Evolutionary conservation across 2,888 invertebrate genomes (phyloP).

Genomic region (Drosophila borborema): DNA sequence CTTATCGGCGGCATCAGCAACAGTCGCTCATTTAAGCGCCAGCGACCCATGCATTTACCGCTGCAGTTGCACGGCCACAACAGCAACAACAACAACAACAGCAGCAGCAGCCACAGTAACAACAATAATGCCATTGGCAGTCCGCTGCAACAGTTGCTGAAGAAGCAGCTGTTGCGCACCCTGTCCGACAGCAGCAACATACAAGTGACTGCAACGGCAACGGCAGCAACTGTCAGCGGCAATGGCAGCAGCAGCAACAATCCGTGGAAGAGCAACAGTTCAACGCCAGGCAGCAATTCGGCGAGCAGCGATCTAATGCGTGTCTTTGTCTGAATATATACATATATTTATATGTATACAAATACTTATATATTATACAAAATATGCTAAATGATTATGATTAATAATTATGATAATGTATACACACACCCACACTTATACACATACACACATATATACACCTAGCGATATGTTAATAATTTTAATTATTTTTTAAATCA

Average conservation of each 20-base stretch:
- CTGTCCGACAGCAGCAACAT: constrained; percentile 78
- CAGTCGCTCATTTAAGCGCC: constrained; percentile 49
- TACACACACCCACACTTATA: constrained; percentile 13
- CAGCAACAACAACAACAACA: not conserved
- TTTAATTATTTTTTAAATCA: constrained; percentile 64
- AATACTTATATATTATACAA: constrained; percentile 17
- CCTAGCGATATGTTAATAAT: constrained; percentile 53
- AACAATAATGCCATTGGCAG: constrained; percentile 44
- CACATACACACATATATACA: not conserved
- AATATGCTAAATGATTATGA: constrained; percentile 29
- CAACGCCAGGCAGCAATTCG: constrained; percentile 64
- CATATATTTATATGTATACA: not conserved
- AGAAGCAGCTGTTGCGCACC: constrained; percentile 76
- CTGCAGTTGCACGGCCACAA: constrained; percentile 42
- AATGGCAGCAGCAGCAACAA: constrained; percentile 52
- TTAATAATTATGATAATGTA: constrained; percentile 28
- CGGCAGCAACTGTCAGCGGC: constrained; percentile 35
- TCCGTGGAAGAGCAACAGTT: constrained; percentile 67
- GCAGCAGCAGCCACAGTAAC: not conserved
- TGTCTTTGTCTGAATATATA: constrained; percentile 69
- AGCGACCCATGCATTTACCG: constrained; percentile 67
- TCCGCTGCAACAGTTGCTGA: constrained; percentile 67
- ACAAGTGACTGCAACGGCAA: constrained; percentile 17
- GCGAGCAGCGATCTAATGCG: constrained; percentile 76
- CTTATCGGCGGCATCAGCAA: constrained; percentile 24